These are phyloP conservation scores for Oenanthe melanoleuca DNA, from an alignment of 2,113 vertebrate species.

Conservation along the genomic window DNA sequence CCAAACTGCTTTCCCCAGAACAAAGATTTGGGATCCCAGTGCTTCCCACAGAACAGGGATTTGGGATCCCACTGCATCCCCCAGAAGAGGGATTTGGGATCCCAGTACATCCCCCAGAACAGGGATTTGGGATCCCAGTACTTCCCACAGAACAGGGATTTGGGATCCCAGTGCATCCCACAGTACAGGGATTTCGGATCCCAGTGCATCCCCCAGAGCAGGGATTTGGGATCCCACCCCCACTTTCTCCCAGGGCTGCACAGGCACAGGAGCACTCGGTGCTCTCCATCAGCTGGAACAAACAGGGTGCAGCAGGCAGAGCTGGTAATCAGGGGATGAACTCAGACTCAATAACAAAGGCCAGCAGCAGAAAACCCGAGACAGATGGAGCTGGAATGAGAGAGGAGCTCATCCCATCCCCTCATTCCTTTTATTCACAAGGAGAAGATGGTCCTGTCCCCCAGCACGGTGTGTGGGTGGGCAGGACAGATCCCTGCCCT, in stretches of 20 bases:
- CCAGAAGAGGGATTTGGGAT: no score
- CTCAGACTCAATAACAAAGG: neutral
- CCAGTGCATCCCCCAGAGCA: neutral
- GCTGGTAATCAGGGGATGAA: neutral
- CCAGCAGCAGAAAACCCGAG: neutral
- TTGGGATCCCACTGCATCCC: no score
- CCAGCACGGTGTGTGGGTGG: accelerated
- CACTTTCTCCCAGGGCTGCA: neutral
- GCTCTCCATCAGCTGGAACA: neutral
- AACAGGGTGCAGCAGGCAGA: neutral
- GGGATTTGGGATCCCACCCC: neutral
- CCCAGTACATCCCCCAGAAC: no score
- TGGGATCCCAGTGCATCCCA: neutral
- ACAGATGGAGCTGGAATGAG: neutral
- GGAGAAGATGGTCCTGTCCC: neutral
- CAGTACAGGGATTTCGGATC: neutral
- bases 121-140: neutral
- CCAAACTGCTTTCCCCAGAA: no score
- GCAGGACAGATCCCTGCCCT: neutral
- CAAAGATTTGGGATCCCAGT: no score
- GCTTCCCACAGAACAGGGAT: no score
- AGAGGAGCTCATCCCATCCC: neutral
- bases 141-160: neutral
- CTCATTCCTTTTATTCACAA: neutral
- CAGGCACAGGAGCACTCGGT: neutral